Percentiles rank a stretch among this genome's conserved stretches.
These are phyloP conservation scores for Lithophane ornitopus DNA, from an alignment of 2,888 invertebrate genomes.

Conservation along the genomic window DNA sequence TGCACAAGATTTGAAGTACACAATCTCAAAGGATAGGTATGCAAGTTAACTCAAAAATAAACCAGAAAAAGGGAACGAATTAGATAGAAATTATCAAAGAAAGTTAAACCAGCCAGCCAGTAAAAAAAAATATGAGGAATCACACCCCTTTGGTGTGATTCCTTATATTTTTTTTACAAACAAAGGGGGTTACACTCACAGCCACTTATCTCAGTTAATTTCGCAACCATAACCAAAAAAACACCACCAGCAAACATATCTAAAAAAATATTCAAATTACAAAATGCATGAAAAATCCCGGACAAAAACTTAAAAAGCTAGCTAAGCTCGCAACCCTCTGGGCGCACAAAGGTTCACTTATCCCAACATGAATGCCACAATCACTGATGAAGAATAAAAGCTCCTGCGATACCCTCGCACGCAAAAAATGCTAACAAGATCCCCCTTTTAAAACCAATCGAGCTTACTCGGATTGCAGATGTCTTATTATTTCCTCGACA, in stretches of 20 bases:
- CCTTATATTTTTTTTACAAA: neutral
- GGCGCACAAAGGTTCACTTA: slow-evolving; percentile 68
- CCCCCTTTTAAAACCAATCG: slow-evolving; percentile 55
- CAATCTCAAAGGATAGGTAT: neutral
- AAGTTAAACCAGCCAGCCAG: neutral
- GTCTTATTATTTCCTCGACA: slow-evolving; percentile 48
- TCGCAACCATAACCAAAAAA: neutral
- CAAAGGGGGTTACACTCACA: neutral
- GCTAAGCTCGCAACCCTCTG: slow-evolving; percentile 51
- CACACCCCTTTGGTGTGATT: no score
- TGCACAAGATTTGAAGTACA: neutral
- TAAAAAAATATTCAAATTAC: slow-evolving; percentile 16
- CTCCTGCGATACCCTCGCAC: slow-evolving; percentile 70
- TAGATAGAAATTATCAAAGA: neutral
- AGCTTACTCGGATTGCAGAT: slow-evolving; percentile 63
- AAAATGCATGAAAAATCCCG: slow-evolving; percentile 18
- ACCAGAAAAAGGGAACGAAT: neutral
- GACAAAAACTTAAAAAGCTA: slow-evolving; percentile 5
- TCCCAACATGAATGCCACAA: slow-evolving; percentile 75
- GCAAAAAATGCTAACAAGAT: slow-evolving; percentile 69
- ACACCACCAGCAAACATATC: no score
- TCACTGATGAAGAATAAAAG: slow-evolving; percentile 70
- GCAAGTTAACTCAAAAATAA: neutral
- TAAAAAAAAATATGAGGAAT: no score
- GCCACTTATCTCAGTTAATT: neutral